These are phyloP conservation scores for Hypena proboscidalis DNA, from an alignment of 2,888 invertebrate species.

Conservation along the genomic window DNA sequence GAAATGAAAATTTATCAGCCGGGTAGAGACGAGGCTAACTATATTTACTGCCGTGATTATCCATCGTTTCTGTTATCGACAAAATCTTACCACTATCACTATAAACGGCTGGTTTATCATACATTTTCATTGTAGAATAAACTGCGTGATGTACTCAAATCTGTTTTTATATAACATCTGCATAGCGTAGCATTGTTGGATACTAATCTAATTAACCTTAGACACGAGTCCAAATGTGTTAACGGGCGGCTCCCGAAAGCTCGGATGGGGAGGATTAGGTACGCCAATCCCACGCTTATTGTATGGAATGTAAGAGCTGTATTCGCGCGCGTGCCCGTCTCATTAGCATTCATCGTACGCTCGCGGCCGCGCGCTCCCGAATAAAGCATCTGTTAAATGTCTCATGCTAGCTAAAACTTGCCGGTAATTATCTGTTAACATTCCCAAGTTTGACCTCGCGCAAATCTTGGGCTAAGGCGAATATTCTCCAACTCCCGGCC, in stretches of 20 bases:
- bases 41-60: conserved; percentile 5
- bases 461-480: conserved; percentile 74
- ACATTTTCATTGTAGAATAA: conserved; percentile 34
- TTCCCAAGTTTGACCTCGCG: conserved; percentile 84
- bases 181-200: conserved; percentile 67
- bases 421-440: conserved; percentile 85
- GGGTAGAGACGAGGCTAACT: not conserved
- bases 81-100: conserved; percentile 8
- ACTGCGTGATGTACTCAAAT: conserved; percentile 45
- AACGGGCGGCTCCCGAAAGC: conserved; percentile 75
- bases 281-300: conserved; percentile 59
- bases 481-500: conserved; percentile 65
- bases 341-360: conserved; percentile 84
- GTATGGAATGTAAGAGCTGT: conserved; percentile 52
- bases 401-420: conserved; percentile 83
- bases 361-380: conserved; percentile 80
- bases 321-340: conserved; percentile 60
- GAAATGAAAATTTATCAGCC: no score
- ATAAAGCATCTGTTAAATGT: conserved; percentile 85
- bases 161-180: conserved; percentile 67
- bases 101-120: conserved; percentile 13
- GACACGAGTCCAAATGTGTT: conserved; percentile 83
- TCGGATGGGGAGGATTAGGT: conserved; percentile 40
- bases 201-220: conserved; percentile 83
- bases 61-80: conserved; percentile 6